Conservation (phyloP, 2,888 invertebrate species). For the Frankliniella intonsa region DNA sequence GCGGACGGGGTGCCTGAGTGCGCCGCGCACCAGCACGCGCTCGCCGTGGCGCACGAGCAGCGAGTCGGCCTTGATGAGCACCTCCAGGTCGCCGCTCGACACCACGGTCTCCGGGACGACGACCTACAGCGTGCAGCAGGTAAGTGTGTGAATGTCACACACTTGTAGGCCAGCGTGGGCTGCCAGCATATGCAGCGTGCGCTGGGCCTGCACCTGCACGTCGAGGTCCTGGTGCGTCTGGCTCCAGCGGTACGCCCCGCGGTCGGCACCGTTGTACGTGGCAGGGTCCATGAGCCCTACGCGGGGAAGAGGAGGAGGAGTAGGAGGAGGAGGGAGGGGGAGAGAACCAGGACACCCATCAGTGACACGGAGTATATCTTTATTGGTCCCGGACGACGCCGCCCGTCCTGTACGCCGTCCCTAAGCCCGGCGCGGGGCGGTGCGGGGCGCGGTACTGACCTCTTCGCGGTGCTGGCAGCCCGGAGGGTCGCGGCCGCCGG, state of each 20-base stretch:
- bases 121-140: neutral
- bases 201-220: neutral
- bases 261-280: constrained; percentile 4
- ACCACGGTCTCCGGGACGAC: neutral
- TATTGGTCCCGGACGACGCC: no score
- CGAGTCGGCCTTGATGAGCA: constrained; percentile 2
- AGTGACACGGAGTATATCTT: no score
- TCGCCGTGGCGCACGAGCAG: neutral
- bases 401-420: no score
- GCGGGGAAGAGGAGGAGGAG: no score
- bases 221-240: constrained; percentile 1
- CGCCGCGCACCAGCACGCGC: neutral
- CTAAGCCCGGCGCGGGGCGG: no score
- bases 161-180: no score
- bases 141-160: neutral
- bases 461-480: neutral
- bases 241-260: constrained; percentile 6
- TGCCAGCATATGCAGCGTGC: no score
- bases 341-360: no score
- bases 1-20: neutral
- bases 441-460: neutral
- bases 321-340: no score
- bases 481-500: no score
- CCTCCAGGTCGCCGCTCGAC: neutral
- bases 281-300: neutral